phyloP scores from a whole-genome alignment of 1,140 invertebrate species.

The Probaryconus sp. region DNA sequence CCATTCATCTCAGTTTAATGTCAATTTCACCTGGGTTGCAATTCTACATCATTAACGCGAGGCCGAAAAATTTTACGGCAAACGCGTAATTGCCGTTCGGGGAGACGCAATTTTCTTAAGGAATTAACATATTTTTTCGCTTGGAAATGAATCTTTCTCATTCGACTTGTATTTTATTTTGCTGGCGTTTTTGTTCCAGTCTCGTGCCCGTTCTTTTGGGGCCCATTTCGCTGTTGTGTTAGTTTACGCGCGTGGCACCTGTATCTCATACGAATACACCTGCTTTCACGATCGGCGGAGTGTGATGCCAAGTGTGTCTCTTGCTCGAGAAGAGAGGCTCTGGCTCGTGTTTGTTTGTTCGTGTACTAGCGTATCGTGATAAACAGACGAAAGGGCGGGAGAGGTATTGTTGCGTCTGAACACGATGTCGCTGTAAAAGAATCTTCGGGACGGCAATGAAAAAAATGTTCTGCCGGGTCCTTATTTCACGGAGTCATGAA shows the following conservation, averaged over 20 bases:
- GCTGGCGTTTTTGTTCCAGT: conserved; percentile 51
- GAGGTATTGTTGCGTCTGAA: conserved; percentile 52
- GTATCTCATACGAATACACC: conserved; percentile 62
- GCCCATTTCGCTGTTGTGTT: conserved; percentile 40
- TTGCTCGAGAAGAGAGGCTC: conserved; percentile 52
- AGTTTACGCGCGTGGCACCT: conserved; percentile 63
- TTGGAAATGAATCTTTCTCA: not conserved
- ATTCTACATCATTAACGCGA: too few species aligned
- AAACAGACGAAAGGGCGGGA: conserved; percentile 47
- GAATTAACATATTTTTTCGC: too few species aligned
- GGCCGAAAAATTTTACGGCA: too few species aligned
- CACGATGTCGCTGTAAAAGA: conserved; percentile 50
- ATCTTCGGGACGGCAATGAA: conserved; percentile 17
- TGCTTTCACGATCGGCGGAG: conserved; percentile 55
- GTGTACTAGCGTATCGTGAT: conserved; percentile 39
- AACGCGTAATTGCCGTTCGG: too few species aligned
- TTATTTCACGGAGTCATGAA: conserved; percentile 46
- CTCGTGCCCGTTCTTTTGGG: conserved; percentile 38
- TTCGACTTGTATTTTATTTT: conserved; percentile 46
- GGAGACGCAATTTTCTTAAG: too few species aligned
- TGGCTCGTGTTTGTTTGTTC: conserved; percentile 52
- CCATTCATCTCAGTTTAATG: too few species aligned
- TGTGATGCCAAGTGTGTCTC: conserved; percentile 59
- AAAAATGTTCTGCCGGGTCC: conserved; percentile 22
- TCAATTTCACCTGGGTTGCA: too few species aligned